Conservation (phyloP, 2,888 invertebrate species). For the Pteria penguin region DNA sequence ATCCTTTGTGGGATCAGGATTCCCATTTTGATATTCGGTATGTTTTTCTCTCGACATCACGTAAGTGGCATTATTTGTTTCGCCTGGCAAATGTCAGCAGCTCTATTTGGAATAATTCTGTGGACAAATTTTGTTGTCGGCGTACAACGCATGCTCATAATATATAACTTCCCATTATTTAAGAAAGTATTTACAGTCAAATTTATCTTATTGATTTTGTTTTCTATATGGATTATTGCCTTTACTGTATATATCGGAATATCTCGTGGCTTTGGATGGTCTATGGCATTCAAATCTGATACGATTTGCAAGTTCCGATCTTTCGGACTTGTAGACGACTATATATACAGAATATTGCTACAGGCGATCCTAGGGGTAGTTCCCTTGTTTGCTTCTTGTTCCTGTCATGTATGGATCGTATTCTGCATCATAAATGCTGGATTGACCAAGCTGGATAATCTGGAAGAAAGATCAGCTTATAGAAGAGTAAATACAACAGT, state of each 20-base stretch:
- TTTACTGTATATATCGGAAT: slow-evolving; percentile 7
- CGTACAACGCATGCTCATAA: slow-evolving; percentile 42
- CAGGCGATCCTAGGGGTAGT: slow-evolving; percentile 10
- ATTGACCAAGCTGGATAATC: slow-evolving; percentile 28
- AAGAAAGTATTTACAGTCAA: slow-evolving; percentile 35
- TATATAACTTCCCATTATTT: slow-evolving; percentile 41
- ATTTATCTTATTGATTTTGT: slow-evolving; percentile 14
- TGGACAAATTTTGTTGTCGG: slow-evolving; percentile 44
- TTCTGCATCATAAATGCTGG: slow-evolving; percentile 36
- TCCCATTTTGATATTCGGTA: slow-evolving; percentile 31
- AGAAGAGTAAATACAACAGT: slow-evolving; percentile 38
- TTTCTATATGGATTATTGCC: slow-evolving; percentile 21
- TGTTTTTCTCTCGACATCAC: slow-evolving; percentile 18
- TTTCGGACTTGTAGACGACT: neutral
- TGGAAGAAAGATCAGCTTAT: slow-evolving; percentile 38
- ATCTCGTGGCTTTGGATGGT: slow-evolving; percentile 5
- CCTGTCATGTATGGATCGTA: slow-evolving; percentile 43
- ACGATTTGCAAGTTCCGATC: slow-evolving; percentile 1
- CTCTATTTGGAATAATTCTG: slow-evolving; percentile 35
- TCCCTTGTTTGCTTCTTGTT: slow-evolving; percentile 29
- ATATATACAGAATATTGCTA: slow-evolving; percentile 4
- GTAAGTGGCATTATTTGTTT: slow-evolving; percentile 24
- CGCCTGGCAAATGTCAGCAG: slow-evolving; percentile 38
- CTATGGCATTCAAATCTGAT: neutral
- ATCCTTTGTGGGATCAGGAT: slow-evolving; percentile 36